A percentile compares a stretch with the other conserved stretches of the same genome.
These are phyloP conservation scores for Valencia hispanica DNA, from an alignment of 2,797 vertebrate species.

Conservation along the genomic window DNA sequence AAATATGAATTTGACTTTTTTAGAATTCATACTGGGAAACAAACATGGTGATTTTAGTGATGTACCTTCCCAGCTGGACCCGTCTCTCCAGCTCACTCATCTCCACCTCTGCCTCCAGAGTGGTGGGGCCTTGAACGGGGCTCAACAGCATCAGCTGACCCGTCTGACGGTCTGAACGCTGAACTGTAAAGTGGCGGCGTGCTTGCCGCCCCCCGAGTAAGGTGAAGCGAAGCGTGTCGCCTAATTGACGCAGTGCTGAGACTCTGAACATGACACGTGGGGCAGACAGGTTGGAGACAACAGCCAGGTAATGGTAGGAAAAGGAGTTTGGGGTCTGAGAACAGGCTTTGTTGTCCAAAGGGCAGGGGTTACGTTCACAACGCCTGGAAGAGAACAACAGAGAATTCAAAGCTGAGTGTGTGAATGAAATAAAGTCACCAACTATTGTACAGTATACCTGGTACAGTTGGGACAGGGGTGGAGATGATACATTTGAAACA, in stretches of 20 bases:
- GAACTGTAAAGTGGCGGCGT: conserved; percentile 80
- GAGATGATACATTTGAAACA: too few relatives aligned
- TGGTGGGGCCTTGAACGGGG: conserved; percentile 80
- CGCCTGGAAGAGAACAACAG: conserved; percentile 74
- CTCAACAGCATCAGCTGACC: conserved; percentile 87
- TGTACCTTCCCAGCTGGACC: conserved; percentile 83
- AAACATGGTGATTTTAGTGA: conserved; percentile 87
- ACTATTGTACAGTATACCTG: background rate
- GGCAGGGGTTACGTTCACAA: conserved; percentile 89
- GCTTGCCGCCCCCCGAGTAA: conserved; percentile 76
- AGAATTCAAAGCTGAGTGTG: background rate
- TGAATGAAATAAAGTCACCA: background rate
- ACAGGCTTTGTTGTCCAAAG: conserved; percentile 84
- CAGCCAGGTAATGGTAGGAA: conserved; percentile 88
- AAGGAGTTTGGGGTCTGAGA: conserved; percentile 84
- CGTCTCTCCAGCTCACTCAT: conserved; percentile 87
- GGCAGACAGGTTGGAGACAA: conserved; percentile 86
- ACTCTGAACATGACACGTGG: conserved; percentile 88
- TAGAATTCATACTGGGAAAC: conserved; percentile 89
- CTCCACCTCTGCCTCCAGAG: conserved; percentile 87
- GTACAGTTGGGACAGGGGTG: background rate
- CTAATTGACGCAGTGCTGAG: conserved; percentile 81
- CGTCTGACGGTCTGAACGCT: conserved; percentile 81
- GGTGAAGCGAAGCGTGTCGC: conserved; percentile 87
- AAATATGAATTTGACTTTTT: conserved; percentile 5